phyloP scores from a whole-genome alignment of 2,797 vertebrate genomes.

The Cuniculus paca region DNA sequence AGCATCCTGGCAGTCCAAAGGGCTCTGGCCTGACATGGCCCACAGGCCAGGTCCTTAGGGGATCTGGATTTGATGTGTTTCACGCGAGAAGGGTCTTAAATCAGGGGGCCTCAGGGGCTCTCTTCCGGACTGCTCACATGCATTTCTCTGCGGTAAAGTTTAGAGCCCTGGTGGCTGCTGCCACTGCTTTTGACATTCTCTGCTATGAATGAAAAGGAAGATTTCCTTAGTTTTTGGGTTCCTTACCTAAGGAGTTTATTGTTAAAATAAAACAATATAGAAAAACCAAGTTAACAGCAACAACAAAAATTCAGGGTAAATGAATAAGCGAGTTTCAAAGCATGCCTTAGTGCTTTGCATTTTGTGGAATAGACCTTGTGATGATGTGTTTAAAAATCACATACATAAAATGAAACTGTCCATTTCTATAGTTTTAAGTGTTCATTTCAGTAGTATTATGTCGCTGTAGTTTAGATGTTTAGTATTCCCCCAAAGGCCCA shows the following conservation, averaged over 20 bases:
- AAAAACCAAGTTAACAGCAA: background rate
- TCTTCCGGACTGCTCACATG: background rate
- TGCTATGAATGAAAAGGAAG: conserved; percentile 1
- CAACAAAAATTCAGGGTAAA: background rate
- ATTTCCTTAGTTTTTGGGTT: conserved; percentile 19
- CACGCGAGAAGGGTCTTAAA: conserved; percentile 81
- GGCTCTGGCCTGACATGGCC: conserved; percentile 68
- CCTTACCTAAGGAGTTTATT: conserved; percentile 44
- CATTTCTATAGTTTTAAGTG: background rate
- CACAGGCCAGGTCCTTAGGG: conserved; percentile 69
- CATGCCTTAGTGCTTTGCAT: background rate
- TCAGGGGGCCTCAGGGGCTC: conserved; percentile 73
- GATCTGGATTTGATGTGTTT: conserved; percentile 75
- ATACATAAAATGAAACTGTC: background rate
- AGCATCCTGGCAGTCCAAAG: conserved; percentile 74
- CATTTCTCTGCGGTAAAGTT: background rate
- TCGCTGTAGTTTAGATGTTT: background rate
- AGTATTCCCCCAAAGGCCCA: background rate
- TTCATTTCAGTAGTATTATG: background rate
- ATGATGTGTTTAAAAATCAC: background rate
- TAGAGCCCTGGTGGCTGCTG: background rate
- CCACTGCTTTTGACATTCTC: background rate
- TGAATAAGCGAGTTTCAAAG: background rate
- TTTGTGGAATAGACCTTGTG: background rate
- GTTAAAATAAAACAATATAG: conserved; percentile 15